Conservation (phyloP, 2,113 vertebrate genomes). For the Microcebus ravelobensis region DNA sequence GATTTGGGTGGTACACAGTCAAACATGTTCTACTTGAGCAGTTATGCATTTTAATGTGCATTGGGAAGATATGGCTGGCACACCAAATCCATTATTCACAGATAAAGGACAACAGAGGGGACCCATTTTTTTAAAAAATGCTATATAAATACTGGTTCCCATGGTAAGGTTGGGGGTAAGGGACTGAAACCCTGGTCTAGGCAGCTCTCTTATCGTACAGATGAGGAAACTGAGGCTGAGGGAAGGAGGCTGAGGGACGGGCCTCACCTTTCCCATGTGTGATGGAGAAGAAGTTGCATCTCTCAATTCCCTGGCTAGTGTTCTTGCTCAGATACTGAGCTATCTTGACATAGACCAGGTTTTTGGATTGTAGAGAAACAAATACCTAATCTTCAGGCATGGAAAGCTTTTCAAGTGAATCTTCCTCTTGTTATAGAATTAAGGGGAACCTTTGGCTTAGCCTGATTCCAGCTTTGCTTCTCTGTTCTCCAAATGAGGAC, state of each 20-base stretch:
- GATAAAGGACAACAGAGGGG: constrained; percentile 33
- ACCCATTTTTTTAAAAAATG: constrained; percentile 15
- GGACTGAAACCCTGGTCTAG: not conserved
- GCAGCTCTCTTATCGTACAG: not conserved
- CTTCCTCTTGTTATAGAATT: not conserved
- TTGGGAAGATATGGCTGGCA: constrained; percentile 9
- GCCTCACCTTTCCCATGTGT: not conserved
- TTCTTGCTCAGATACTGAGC: not conserved
- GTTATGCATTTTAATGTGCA: constrained; percentile 19
- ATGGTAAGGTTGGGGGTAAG: not conserved
- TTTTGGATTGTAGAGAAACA: not conserved
- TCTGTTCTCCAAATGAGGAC: not conserved
- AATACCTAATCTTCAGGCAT: not conserved
- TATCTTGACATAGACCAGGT: not conserved
- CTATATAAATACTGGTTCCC: not conserved
- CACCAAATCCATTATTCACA: constrained; percentile 47
- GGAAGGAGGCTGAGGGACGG: not conserved
- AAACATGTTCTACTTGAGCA: not conserved
- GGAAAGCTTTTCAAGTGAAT: not conserved
- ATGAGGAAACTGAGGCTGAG: not conserved
- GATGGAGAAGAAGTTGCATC: not conserved
- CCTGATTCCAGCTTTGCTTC: not conserved
- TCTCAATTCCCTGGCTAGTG: not conserved
- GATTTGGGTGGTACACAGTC: not conserved
- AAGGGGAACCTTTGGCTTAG: not conserved